These are phyloP conservation scores for Exocentrus adspersus DNA, from an alignment of 2,888 invertebrate genomes.

Conservation along the genomic window DNA sequence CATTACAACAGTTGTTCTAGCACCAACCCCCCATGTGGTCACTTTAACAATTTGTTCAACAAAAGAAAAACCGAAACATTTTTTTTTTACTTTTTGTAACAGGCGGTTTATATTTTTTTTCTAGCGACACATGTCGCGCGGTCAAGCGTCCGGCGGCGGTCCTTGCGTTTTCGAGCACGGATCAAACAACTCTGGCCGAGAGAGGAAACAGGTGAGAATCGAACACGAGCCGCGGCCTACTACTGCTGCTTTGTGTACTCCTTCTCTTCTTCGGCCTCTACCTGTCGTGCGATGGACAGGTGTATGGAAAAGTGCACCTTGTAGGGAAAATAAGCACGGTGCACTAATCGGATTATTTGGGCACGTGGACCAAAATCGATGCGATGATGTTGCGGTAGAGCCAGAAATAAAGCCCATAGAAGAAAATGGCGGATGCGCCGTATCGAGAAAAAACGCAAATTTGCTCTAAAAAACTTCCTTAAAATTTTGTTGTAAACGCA, in stretches of 20 bases:
- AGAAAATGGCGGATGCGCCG: too few relatives aligned
- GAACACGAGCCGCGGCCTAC: slow-evolving; percentile 34
- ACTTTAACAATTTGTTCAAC: slow-evolving; percentile 4
- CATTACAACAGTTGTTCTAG: slow-evolving; percentile 9
- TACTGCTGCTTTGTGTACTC: too few relatives aligned
- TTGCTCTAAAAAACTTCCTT: too few relatives aligned
- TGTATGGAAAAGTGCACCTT: not conserved
- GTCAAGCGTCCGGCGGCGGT: not conserved
- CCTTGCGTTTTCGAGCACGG: slow-evolving; percentile 16
- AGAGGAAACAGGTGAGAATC: slow-evolving; percentile 40
- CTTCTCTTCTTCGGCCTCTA: slow-evolving; percentile 23
- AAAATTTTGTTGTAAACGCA: too few relatives aligned
- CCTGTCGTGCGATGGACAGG: slow-evolving; percentile 21
- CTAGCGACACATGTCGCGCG: slow-evolving; percentile 3
- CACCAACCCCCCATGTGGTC: not conserved
- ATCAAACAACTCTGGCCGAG: slow-evolving; percentile 31
- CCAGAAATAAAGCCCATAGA: too few relatives aligned
- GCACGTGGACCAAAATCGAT: not conserved
- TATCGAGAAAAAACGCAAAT: too few relatives aligned
- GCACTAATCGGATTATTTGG: not conserved
- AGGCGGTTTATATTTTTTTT: not conserved
- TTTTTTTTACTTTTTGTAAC: slow-evolving; percentile 1
- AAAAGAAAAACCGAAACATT: slow-evolving; percentile 13
- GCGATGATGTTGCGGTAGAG: not conserved
- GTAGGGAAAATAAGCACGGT: not conserved